Conservation (phyloP, 2,797 vertebrate species). For the Euphonia xanthogaster region DNA sequence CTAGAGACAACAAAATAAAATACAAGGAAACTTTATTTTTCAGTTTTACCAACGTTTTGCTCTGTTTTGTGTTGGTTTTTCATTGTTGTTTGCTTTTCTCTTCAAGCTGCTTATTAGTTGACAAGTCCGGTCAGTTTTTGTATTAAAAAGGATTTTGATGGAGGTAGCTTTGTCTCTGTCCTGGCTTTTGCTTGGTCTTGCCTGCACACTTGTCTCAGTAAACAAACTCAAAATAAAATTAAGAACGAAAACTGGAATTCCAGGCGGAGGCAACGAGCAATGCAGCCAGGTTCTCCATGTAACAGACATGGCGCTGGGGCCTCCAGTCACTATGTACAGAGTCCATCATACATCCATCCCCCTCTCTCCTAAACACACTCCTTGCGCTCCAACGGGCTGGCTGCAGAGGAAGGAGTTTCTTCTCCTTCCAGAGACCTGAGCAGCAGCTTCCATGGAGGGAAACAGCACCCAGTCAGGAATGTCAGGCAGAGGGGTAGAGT, state of each 20-base stretch:
- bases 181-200: constrained; percentile 72
- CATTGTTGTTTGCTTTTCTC: not conserved
- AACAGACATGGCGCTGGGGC: constrained; percentile 74
- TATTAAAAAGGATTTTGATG: constrained; percentile 85
- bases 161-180: constrained; percentile 85
- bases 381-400: constrained; percentile 70
- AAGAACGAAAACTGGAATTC: constrained; percentile 70
- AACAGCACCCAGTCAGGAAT: constrained; percentile 69
- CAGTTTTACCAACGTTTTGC: constrained; percentile 75
- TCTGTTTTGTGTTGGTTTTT: not conserved
- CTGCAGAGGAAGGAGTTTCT: constrained; percentile 63
- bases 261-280: constrained; percentile 65
- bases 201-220: constrained; percentile 46
- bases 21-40: constrained; percentile 85
- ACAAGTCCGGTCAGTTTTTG: constrained; percentile 81
- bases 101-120: constrained; percentile 70
- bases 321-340: constrained; percentile 75
- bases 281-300: constrained; percentile 71
- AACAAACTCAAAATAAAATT: constrained; percentile 79
- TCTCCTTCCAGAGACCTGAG: constrained; percentile 57
- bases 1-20: constrained; percentile 63
- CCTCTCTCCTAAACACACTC: constrained; percentile 72
- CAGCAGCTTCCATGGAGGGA: constrained; percentile 59
- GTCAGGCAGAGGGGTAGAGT: constrained; percentile 68
- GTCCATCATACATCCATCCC: constrained; percentile 51